phyloP scores from a whole-genome alignment of 2,113 vertebrate genomes.

The Peromyscus maniculatus region DNA sequence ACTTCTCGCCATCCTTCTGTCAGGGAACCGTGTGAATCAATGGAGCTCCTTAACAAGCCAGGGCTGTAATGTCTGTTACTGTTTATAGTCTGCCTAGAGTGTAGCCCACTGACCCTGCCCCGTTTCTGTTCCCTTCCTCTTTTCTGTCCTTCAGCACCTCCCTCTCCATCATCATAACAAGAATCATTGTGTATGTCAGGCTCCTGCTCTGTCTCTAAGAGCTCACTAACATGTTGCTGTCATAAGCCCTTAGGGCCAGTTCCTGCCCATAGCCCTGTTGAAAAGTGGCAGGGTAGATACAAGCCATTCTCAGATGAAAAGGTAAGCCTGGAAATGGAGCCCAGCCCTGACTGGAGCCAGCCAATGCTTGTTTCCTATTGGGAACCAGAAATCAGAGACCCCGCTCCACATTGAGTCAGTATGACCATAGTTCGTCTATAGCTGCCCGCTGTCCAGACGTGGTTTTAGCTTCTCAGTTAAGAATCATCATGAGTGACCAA shows the following conservation, averaged over 20 bases:
- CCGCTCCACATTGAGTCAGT: neutral
- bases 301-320: neutral
- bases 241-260: neutral
- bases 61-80: slow-evolving; percentile 65
- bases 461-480: neutral
- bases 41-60: slow-evolving; percentile 65
- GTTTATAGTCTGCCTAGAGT: slow-evolving; percentile 64
- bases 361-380: neutral
- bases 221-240: neutral
- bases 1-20: slow-evolving; percentile 73
- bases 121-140: slow-evolving; percentile 30
- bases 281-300: neutral
- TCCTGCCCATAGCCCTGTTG: neutral
- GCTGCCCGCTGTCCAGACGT: neutral
- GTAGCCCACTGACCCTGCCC: slow-evolving; percentile 31
- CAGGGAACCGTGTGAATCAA: slow-evolving; percentile 53
- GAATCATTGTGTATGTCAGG: neutral
- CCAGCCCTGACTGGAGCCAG: neutral
- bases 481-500: neutral
- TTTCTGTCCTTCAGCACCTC: slow-evolving; percentile 7
- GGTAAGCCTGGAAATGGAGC: neutral
- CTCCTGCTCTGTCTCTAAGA: slow-evolving; percentile 13
- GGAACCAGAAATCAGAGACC: neutral
- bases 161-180: neutral
- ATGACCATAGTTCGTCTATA: neutral